phyloP scores from a whole-genome alignment of 2,113 vertebrate species.

The Pterocles orientalis region DNA sequence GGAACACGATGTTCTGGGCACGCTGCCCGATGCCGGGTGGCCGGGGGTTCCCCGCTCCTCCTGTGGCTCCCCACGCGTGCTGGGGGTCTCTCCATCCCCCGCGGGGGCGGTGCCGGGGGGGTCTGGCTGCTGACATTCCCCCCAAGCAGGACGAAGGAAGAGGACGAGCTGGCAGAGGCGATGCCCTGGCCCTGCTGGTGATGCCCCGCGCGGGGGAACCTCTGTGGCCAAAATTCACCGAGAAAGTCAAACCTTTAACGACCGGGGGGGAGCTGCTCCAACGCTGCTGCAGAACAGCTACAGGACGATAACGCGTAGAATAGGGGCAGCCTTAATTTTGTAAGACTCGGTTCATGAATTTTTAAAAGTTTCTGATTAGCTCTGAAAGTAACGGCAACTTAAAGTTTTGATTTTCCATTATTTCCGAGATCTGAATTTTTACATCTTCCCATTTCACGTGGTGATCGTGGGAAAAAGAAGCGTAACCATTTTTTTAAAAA shows the following conservation, averaged over 20 bases:
- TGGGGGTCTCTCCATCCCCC: neutral
- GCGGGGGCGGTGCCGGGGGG: rapidly evolving
- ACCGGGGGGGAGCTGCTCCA: neutral
- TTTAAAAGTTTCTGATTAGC: neutral
- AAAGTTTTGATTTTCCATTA: neutral
- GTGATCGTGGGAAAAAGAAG: neutral
- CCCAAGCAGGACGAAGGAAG: neutral
- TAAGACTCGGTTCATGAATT: neutral
- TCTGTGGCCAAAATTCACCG: neutral
- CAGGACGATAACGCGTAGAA: rapidly evolving
- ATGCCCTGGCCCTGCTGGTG: neutral
- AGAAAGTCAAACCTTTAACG: neutral
- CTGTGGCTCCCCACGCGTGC: no score
- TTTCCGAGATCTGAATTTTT: neutral
- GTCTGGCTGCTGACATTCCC: rapidly evolving
- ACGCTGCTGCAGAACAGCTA: neutral
- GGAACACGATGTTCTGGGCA: neutral
- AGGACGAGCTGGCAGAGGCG: rapidly evolving
- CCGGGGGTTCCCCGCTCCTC: neutral
- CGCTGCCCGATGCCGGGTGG: rapidly evolving
- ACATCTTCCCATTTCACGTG: neutral
- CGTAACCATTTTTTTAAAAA: neutral
- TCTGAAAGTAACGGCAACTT: neutral
- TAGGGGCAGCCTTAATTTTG: neutral
- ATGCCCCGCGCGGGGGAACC: rapidly evolving